A percentile compares a stretch with the other conserved stretches of the same genome.
These are phyloP conservation scores for Leptinotarsa rubiginosa DNA, from an alignment of 2,888 invertebrate genomes.

Conservation along the genomic window DNA sequence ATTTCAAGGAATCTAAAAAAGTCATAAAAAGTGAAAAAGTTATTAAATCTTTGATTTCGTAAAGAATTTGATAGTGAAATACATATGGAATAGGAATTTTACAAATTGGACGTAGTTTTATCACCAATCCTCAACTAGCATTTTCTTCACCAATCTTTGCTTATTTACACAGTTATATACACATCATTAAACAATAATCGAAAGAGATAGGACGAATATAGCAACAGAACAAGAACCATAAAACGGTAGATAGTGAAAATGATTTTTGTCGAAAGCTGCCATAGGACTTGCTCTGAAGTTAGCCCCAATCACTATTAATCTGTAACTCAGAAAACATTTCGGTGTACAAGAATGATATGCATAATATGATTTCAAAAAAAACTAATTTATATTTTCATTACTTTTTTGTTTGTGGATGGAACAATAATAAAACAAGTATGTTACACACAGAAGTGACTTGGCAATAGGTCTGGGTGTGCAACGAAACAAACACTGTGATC, in stretches of 20 bases:
- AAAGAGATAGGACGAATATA: conserved; percentile 28
- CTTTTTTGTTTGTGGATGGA: too few relatives aligned
- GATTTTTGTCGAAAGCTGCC: conserved; percentile 26
- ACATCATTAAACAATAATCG: conserved; percentile 32
- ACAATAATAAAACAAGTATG: too few relatives aligned
- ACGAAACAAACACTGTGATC: background rate
- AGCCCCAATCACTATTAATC: background rate
- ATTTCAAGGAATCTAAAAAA: too few relatives aligned
- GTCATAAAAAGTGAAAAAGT: too few relatives aligned
- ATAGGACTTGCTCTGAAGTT: background rate
- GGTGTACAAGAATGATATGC: too few relatives aligned
- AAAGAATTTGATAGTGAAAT: conserved; percentile 1
- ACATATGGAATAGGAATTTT: conserved; percentile 1
- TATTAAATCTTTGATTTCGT: background rate
- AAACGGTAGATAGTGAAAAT: background rate
- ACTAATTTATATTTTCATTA: too few relatives aligned
- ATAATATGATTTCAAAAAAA: too few relatives aligned
- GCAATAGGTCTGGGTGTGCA: too few relatives aligned
- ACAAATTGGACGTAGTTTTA: conserved; percentile 34
- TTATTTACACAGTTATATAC: conserved; percentile 49
- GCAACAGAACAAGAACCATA: conserved; percentile 20
- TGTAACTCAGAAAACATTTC: too few relatives aligned
- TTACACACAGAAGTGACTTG: too few relatives aligned
- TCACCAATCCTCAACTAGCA: conserved; percentile 24
- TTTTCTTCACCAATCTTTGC: conserved; percentile 24